Evolutionary conservation across 2,888 invertebrate genomes (phyloP).

Genomic region (Drosophila fungiperda): DNA sequence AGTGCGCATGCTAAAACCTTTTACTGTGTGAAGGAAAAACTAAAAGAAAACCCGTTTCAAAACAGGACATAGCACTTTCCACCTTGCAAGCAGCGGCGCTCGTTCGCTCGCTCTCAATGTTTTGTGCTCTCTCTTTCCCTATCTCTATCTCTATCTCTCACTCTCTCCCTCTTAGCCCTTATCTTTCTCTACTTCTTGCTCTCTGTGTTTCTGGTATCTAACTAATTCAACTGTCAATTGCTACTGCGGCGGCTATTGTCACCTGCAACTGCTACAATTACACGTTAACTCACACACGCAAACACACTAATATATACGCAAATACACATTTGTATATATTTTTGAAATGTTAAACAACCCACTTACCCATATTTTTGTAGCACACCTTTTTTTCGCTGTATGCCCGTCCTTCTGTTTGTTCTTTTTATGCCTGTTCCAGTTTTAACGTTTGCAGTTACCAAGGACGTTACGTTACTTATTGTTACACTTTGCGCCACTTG

Average conservation of each 20-base stretch:
- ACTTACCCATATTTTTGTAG: slow-evolving; percentile 74
- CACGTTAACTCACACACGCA: slow-evolving; percentile 6
- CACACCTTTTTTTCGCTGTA: slow-evolving; percentile 59
- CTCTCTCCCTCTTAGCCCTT: not conserved
- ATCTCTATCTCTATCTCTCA: slow-evolving; percentile 21
- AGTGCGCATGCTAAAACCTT: slow-evolving; percentile 19
- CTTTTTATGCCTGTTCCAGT: slow-evolving; percentile 61
- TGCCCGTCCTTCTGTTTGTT: slow-evolving; percentile 34
- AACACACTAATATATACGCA: not conserved
- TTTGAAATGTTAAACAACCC: slow-evolving; percentile 56
- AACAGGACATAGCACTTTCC: slow-evolving; percentile 40
- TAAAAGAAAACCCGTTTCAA: slow-evolving; percentile 37
- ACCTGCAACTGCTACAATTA: slow-evolving; percentile 37
- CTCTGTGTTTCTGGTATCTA: slow-evolving; percentile 35
- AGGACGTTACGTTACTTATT: slow-evolving; percentile 63
- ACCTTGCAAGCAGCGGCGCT: slow-evolving; percentile 21
- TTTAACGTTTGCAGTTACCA: slow-evolving; percentile 56
- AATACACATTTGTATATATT: slow-evolving; percentile 43
- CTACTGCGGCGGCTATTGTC: slow-evolving; percentile 50
- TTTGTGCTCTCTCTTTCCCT: slow-evolving; percentile 11
- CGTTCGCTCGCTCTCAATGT: slow-evolving; percentile 18
- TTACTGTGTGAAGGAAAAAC: slow-evolving; percentile 27
- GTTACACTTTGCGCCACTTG: slow-evolving; percentile 54
- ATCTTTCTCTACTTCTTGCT: slow-evolving; percentile 7
- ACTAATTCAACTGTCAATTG: slow-evolving; percentile 54